Base-by-base conservation (phyloP, 1,140 invertebrate species). In the Ylistrum balloti region DNA sequence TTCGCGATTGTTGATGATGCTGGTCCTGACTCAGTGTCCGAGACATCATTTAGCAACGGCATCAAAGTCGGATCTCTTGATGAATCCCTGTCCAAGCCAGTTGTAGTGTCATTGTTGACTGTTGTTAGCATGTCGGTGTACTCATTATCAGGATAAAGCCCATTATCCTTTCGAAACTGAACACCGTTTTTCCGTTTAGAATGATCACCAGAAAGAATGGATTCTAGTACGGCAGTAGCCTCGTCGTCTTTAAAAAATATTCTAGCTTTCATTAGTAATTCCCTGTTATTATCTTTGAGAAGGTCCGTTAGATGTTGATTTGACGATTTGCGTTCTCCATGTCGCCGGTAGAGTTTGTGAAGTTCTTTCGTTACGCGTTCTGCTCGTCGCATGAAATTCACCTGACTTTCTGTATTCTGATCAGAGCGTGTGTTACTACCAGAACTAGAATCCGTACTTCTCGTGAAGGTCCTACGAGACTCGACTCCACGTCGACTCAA, bases 1-100 rank as follows among this genome's bases (percentile, higher is more conserved):
- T 90, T 92, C 0, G 85, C 89, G 0, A 90, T 3, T 28, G 86
- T 88, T 5, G 91, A 92, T 13, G 91, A 90, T 56, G 87, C 86
- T 13, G 87, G 35, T 20, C 85, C 34, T 28, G 89, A 17, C 10
- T 90, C 89, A 28, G 56, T 74, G 56, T 74, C 56, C 22, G 56
- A 74, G 56, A 28, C 5, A n/a, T 74, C 56, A 0, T 74, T 1
- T 17, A 22, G 56, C 35, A 38, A 38, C 13, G 35, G 35, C 22
- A 74, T 28, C 56, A 74, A 22, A 28, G 22, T 17, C n/a, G 3
- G 56, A 28, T 45, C 41, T 17, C 22, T 74, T 17, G 22, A 28
- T 74, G n/a, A 28, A 28, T 74, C 56, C 56, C 22, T 74, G n/a
- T n/a, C 22, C 28, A 74, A 5, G 56, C 22, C 56, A 5, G 56